A percentile compares a stretch with the other conserved stretches of the same genome.
phyloP scores from a whole-genome alignment of 2,797 vertebrate species.

The Vultur gryphus region DNA sequence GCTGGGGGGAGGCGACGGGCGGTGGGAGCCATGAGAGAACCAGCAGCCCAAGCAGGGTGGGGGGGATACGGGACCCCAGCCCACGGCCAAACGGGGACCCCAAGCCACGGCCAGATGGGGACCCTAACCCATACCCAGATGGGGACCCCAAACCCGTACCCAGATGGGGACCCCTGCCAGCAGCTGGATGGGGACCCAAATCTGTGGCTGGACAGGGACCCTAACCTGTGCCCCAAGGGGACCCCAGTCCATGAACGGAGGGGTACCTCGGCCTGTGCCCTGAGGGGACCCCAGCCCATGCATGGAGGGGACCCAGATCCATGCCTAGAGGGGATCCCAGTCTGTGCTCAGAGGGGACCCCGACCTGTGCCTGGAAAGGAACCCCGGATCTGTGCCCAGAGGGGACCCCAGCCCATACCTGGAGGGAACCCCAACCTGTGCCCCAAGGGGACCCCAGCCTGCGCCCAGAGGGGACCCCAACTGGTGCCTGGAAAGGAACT shows the following conservation, averaged over 20 bases:
- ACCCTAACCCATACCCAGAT: background rate
- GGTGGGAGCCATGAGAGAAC: fast-evolving
- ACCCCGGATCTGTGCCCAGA: background rate
- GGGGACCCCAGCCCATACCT: background rate
- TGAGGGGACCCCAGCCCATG: too few species aligned
- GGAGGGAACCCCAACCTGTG: background rate
- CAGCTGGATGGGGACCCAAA: background rate
- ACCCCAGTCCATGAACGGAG: too few species aligned
- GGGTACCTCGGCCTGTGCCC: too few species aligned
- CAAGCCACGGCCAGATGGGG: background rate
- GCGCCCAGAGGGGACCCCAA: too few species aligned
- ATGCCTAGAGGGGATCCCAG: background rate
- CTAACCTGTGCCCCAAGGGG: background rate
- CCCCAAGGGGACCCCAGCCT: background rate
- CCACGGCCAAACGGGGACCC: fast-evolving
- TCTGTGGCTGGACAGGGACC: background rate
- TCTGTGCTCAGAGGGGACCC: too few species aligned
- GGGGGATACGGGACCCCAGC: fast-evolving
- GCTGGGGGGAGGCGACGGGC: background rate
- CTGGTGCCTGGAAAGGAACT: background rate
- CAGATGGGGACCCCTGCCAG: background rate
- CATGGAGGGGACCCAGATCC: too few species aligned
- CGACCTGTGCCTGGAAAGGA: background rate
- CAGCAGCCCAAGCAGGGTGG: background rate
- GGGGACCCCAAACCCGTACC: too few species aligned